Evolutionary conservation across 2,797 vertebrate genomes (phyloP).

Genomic region (Coendou prehensilis): DNA sequence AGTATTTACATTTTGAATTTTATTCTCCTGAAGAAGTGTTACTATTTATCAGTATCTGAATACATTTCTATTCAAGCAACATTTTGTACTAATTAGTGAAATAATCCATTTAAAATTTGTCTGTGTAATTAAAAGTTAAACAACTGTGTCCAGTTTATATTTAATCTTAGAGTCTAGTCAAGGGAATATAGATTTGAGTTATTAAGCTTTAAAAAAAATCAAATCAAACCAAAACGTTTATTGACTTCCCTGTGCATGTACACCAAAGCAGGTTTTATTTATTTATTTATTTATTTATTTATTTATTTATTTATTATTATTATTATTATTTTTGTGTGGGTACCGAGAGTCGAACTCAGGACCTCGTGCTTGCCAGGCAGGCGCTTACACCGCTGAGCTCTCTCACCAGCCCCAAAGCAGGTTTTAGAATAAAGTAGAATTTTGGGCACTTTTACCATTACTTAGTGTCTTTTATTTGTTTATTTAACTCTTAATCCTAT

Average conservation of each 20-base stretch:
- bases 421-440: not conserved
- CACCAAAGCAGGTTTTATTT: not conserved
- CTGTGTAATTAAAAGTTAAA: constrained; percentile 14
- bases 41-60: not conserved
- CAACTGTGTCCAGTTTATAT: not conserved
- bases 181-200: not conserved
- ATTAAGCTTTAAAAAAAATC: not conserved
- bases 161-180: not conserved
- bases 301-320: too few species aligned
- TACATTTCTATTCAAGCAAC: constrained; percentile 18
- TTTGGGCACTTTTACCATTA: not conserved
- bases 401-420: not conserved
- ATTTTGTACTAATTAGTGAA: constrained; percentile 37
- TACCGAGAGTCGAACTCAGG: too few species aligned
- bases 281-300: too few species aligned
- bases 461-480: not conserved
- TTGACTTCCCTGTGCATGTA: not conserved
- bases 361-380: too few species aligned
- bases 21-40: constrained; percentile 37
- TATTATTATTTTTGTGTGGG: too few species aligned
- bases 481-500: not conserved
- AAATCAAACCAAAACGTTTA: not conserved
- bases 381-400: too few species aligned
- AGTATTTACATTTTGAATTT: constrained; percentile 33
- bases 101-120: constrained; percentile 13